phyloP scores from a whole-genome alignment of 2,888 invertebrate genomes.

The Leucophenga maculata region DNA sequence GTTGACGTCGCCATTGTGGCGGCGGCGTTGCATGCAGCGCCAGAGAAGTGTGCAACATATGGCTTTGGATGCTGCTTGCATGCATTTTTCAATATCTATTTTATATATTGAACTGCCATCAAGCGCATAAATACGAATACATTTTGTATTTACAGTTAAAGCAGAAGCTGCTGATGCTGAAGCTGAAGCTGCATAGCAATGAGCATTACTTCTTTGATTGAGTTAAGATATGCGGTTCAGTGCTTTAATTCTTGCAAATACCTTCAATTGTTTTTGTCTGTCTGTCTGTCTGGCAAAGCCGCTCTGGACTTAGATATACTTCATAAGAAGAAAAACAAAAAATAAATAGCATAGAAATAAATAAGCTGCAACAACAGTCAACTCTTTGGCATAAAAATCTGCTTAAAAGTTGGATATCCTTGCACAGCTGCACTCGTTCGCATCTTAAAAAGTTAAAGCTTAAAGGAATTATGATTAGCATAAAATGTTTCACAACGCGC shows the following conservation, averaged over 20 bases:
- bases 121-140: no score
- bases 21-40: background rate
- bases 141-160: background rate
- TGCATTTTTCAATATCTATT: background rate
- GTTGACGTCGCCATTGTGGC: slow-evolving; percentile 2
- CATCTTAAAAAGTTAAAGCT: slow-evolving; percentile 22
- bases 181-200: background rate
- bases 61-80: background rate
- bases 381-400: slow-evolving; percentile 15
- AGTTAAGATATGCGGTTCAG: background rate
- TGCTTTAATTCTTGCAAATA: slow-evolving; percentile 8
- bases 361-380: slow-evolving; percentile 13
- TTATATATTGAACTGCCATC: no score
- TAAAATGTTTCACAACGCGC: slow-evolving; percentile 2
- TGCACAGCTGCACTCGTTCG: slow-evolving; percentile 9
- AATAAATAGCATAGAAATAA: background rate
- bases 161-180: background rate
- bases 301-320: background rate
- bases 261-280: slow-evolving; percentile 4
- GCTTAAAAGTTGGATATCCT: slow-evolving; percentile 17
- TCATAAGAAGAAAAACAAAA: slow-evolving; percentile 12
- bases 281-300: background rate
- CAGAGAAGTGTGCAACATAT: background rate
- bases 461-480: slow-evolving; percentile 25
- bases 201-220: background rate